phyloP scores from a whole-genome alignment of 2,797 vertebrate genomes.

The Ptychadena robeensis region DNA sequence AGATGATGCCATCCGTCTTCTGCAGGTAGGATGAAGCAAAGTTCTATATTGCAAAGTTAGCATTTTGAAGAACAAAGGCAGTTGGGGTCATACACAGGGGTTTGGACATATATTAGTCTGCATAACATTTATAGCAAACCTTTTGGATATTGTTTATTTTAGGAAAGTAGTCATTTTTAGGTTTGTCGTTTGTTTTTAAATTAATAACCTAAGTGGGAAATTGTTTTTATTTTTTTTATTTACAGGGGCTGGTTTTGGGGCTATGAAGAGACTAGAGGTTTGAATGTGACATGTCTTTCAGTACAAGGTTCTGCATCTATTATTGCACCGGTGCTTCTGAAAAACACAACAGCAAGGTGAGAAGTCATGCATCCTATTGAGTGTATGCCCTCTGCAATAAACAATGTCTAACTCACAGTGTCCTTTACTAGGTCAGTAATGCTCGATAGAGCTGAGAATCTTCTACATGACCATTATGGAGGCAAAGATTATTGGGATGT shows the following conservation, averaged over 20 bases:
- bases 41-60: too few species aligned
- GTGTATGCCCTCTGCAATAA: not conserved
- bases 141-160: too few species aligned
- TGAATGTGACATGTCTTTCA: slow-evolving; percentile 88
- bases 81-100: too few species aligned
- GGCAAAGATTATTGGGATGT: slow-evolving; percentile 98
- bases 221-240: slow-evolving; percentile 62
- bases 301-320: slow-evolving; percentile 96
- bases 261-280: slow-evolving; percentile 88
- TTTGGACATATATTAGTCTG: too few species aligned
- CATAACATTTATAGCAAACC: too few species aligned
- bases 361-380: slow-evolving; percentile 57
- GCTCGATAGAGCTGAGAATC: slow-evolving; percentile 95
- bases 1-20: too few species aligned
- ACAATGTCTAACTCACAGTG: not conserved
- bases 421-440: slow-evolving; percentile 86
- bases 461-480: slow-evolving; percentile 96
- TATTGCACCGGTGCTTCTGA: slow-evolving; percentile 84
- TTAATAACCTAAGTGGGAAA: too few species aligned
- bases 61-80: too few species aligned
- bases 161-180: too few species aligned
- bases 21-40: too few species aligned
- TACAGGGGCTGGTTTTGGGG: slow-evolving; percentile 98
- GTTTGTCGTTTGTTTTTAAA: too few species aligned
- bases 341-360: slow-evolving; percentile 89